Evolutionary conservation across 2,888 invertebrate species (phyloP), one percentile per base, ranked within the genome.

Genomic region (Eupithecia abbreviata): DNA sequence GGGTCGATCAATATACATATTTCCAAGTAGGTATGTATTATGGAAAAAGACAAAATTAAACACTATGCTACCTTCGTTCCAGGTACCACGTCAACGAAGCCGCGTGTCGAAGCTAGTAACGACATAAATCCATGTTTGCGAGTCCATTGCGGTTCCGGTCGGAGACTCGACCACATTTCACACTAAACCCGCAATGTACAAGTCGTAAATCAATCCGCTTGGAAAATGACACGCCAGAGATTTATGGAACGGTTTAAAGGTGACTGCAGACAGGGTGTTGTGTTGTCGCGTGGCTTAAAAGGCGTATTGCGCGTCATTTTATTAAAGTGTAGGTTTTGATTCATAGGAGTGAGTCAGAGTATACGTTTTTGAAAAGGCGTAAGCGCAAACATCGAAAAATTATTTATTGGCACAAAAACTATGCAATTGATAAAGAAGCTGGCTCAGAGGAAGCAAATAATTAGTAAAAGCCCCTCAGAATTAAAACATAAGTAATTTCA

Each of bases 121-220:
- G 43, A 68, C n/a, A 68, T 68, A 43, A 45, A 68, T 68, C 43
- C 45, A n/a, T 42, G 43, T 51, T n/a, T 45, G 66, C 66, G 42
- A 30, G 62, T 51, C 30, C 68, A 77, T 77, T 72, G 70, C 75
- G 70, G 72, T 10, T 71, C 71, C 13, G n/a, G 71, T 67, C 45
- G n/a, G 6, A 42, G 72, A 51, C 67, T 68, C 45, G 43, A 55
- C 73, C 68, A 77, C 73, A 75, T 73, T 74, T 69, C 72, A 74
- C 74, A n/a, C 62, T 42, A 67, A 73, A 67, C 43, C 77, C 67
- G 71, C 78, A 76, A 68, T 74, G 76, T 78, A 78, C 69, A 47
- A 9, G 42, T 18, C 65, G 49, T 78, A 78, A 76, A 78, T 78
- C 78, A 78, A 78, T 76, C 78, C 73, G 78, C 73, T 51, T 30